These are phyloP conservation scores for Antitype chi DNA, from an alignment of 2,888 invertebrate genomes.

Conservation along the genomic window DNA sequence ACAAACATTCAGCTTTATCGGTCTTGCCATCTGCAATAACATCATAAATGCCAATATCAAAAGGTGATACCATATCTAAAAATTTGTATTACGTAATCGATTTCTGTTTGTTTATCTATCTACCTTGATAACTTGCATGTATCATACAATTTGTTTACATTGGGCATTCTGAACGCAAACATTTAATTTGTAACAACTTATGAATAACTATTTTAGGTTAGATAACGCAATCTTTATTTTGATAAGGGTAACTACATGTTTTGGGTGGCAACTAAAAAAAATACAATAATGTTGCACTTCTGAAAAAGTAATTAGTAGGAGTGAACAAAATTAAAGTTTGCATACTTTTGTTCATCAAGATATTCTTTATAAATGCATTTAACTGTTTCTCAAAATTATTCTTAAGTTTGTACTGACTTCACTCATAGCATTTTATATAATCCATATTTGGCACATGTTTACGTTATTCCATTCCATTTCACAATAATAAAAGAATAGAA, in stretches of 20 bases:
- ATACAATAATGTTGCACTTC: constrained; percentile 6
- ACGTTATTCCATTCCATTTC: constrained; percentile 1
- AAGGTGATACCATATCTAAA: constrained; percentile 35
- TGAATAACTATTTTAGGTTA: constrained; percentile 15
- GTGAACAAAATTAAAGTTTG: not conserved
- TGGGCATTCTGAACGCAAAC: constrained; percentile 41
- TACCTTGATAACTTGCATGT: constrained; percentile 59
- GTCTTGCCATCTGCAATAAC: constrained; percentile 32
- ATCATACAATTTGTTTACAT: constrained; percentile 54
- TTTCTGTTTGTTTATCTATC: constrained; percentile 57
- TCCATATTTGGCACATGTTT: not conserved
- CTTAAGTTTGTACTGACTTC: not conserved
- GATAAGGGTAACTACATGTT: constrained; percentile 40
- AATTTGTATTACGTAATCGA: constrained; percentile 27
- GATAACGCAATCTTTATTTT: constrained; percentile 36
- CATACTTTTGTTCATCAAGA: not conserved
- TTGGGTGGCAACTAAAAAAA: constrained; percentile 13
- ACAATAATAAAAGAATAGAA: not conserved
- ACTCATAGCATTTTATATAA: not conserved
- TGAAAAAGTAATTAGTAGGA: not conserved
- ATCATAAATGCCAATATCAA: constrained; percentile 22
- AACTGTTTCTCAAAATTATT: not conserved
- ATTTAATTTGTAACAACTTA: constrained; percentile 28
- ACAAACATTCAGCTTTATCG: not conserved
- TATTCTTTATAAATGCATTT: not conserved